Evolutionary conservation across 2,888 invertebrate genomes (phyloP).

Genomic region (Leptinotarsa haldemani): DNA sequence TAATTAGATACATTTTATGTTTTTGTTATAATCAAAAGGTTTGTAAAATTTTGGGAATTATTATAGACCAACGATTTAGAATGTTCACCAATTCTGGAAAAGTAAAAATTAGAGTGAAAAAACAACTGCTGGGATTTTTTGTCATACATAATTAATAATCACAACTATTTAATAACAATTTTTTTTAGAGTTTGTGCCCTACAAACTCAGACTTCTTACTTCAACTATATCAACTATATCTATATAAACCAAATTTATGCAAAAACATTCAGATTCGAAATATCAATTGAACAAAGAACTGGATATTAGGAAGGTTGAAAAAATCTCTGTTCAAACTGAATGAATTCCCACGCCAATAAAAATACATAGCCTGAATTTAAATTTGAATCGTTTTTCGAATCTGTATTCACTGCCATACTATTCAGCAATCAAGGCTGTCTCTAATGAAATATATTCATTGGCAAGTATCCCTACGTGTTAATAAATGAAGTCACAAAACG

Average conservation of each 20-base stretch:
- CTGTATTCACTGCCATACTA: slow-evolving; percentile 1
- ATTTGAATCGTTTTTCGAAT: slow-evolving; percentile 8
- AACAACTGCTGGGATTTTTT: too few species aligned
- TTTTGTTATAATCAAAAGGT: too few species aligned
- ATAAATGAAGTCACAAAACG: slow-evolving; percentile 4
- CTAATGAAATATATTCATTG: slow-evolving; percentile 12
- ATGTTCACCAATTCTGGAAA: too few species aligned
- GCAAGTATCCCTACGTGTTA: slow-evolving; percentile 18
- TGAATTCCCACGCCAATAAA: slow-evolving; percentile 13
- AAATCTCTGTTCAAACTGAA: background rate
- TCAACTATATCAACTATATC: background rate
- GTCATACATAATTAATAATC: too few species aligned
- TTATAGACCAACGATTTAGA: too few species aligned
- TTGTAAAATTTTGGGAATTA: too few species aligned
- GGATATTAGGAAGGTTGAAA: too few species aligned
- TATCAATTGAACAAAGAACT: background rate
- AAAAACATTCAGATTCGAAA: background rate
- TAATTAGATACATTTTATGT: too few species aligned
- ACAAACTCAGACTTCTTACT: background rate
- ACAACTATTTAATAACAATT: too few species aligned
- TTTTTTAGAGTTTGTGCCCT: background rate
- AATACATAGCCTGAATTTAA: slow-evolving; percentile 6
- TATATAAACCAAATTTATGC: background rate
- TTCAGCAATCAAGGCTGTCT: slow-evolving; percentile 9
- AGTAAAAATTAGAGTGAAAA: too few species aligned